These are phyloP conservation scores for Paedocypris micromegethes DNA, from an alignment of 2,797 vertebrate species.

Conservation along the genomic window DNA sequence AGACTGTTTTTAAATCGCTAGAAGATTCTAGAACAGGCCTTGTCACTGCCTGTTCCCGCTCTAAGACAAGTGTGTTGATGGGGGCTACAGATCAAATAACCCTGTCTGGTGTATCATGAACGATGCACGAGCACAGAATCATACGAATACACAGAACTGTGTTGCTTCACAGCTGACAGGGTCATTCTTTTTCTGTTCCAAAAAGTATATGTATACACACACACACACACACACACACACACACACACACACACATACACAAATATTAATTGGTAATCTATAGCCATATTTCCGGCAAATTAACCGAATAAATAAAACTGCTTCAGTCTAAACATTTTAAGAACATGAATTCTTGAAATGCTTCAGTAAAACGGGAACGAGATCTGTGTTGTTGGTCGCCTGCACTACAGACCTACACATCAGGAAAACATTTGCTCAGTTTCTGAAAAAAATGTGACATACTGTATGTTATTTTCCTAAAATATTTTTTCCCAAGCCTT, in stretches of 20 bases:
- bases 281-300: conserved; percentile 8
- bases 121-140: neutral
- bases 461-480: conserved; percentile 38
- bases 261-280: no score
- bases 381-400: conserved; percentile 4
- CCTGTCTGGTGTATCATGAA: neutral
- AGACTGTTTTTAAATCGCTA: conserved; percentile 12
- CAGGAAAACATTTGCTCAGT: conserved; percentile 6
- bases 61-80: no score
- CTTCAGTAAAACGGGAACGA: conserved; percentile 2
- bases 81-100: no score
- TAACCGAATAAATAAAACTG: conserved; percentile 27
- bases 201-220: neutral
- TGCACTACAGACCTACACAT: conserved; percentile 8
- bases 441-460: conserved; percentile 40
- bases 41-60: neutral
- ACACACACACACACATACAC: no score
- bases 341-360: conserved; percentile 1
- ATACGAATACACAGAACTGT: conserved; percentile 16
- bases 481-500: conserved; percentile 51
- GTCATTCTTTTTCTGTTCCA: neutral
- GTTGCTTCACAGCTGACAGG: neutral
- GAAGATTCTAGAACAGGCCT: conserved; percentile 11
- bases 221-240: no score
- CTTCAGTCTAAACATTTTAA: conserved; percentile 15